Evolutionary conservation across 2,888 invertebrate species (phyloP), one percentile per base, ranked within the genome.

Genomic region (Dendrolimus houi): DNA sequence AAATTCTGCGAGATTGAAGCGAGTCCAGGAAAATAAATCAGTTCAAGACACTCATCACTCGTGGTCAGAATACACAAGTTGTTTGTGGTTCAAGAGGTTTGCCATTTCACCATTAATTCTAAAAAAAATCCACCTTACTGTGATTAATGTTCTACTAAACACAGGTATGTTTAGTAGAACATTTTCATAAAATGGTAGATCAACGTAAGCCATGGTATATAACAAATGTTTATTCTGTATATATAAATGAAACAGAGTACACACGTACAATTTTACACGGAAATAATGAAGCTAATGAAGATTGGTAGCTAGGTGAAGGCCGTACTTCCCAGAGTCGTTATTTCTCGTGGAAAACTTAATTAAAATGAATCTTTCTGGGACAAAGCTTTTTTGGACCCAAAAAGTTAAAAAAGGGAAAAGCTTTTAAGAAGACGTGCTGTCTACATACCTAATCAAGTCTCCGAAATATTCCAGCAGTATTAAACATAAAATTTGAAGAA

Each of bases 281-380:
- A 75, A 79, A 80, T 86, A 85, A 85, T 83, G 78, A 80, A 72
- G 64, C 69, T 85, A 87, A 87, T 86, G 81, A 87, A 86, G 87
- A 87, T 87, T 84, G 79, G 85, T 86, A 75, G 85, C 70, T 77
- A 80, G 75, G 78, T 75, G 74, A 76, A 80, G 78, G 78, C 74
- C 79, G 75, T 74, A 73, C 75, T 79, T 80, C 64, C 71, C 74
- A 59, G 69, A 75, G 77, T 76, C 81, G 77, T 78, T 78, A 79
- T 77, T 83, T 74, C 79, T 81, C 77, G 78, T 79, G 74, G 71
- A 82, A 81, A 83, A 79, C 83, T 84, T 87, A 87, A 87, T 87
- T 87, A 85, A 87, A 87, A 87, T 80, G 78, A 85, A 87, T 85
- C 83, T 84, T 71, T 77, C 67, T 69, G 72, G 74, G 77, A 77